A percentile compares a stretch with the other conserved stretches of the same genome.
Conservation (phyloP, 1,140 invertebrate species). For the Philopotamus ludificatus region DNA sequence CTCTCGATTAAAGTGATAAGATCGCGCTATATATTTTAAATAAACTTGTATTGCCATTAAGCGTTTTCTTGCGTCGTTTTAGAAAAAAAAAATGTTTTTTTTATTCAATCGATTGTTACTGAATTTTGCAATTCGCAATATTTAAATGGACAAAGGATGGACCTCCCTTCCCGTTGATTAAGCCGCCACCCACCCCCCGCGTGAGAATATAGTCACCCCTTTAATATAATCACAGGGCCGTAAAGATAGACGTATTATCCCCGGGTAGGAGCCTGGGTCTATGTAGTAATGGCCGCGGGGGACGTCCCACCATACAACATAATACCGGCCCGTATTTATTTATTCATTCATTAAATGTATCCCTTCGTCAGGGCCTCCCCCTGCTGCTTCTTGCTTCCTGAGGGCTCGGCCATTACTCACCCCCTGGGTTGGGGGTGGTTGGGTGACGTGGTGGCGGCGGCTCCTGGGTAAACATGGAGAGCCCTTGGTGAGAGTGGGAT, state of each 20-base stretch:
- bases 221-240: slow-evolving; percentile 33
- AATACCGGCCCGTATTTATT: slow-evolving; percentile 41
- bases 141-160: too few species aligned
- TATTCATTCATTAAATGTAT: slow-evolving; percentile 43
- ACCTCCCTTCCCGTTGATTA: too few species aligned
- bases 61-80: too few species aligned
- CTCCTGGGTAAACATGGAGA: slow-evolving; percentile 23
- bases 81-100: too few species aligned
- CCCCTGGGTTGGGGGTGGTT: neutral
- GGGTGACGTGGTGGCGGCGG: too few species aligned
- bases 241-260: slow-evolving; percentile 34
- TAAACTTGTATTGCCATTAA: too few species aligned
- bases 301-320: slow-evolving; percentile 31
- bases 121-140: too few species aligned
- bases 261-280: too few species aligned
- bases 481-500: neutral
- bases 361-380: slow-evolving; percentile 30
- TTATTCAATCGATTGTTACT: too few species aligned
- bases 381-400: slow-evolving; percentile 12
- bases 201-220: slow-evolving; percentile 29
- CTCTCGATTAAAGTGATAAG: too few species aligned
- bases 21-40: too few species aligned
- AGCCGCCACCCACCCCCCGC: too few species aligned
- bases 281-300: slow-evolving; percentile 28
- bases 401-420: slow-evolving; percentile 25